phyloP scores from a whole-genome alignment of 2,888 invertebrate species.

The Chrysodeixis includens region DNA sequence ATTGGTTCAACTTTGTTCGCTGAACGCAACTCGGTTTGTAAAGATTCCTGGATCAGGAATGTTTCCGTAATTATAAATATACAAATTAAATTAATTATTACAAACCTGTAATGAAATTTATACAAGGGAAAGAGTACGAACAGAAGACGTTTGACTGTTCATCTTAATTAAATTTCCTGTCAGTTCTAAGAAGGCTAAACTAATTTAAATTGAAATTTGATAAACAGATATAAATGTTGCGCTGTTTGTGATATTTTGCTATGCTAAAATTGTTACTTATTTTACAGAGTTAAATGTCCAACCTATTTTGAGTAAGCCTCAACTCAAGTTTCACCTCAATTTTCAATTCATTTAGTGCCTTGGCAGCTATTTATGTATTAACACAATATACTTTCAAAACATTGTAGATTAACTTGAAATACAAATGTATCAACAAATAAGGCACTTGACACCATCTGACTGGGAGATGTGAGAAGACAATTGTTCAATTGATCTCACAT shows the following conservation, averaged over 20 bases:
- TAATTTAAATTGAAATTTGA: conserved; percentile 3
- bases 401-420: neutral
- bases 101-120: conserved; percentile 6
- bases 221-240: conserved; percentile 4
- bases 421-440: neutral
- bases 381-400: too few species aligned
- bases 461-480: conserved; percentile 59
- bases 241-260: neutral
- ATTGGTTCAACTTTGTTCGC: conserved; percentile 36
- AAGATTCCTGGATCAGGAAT: neutral
- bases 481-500: conserved; percentile 76
- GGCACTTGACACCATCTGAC: conserved; percentile 20
- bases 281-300: too few species aligned
- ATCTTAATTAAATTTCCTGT: conserved; percentile 4
- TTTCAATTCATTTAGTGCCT: too few species aligned
- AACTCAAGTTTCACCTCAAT: too few species aligned
- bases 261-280: neutral
- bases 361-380: too few species aligned
- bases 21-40: neutral
- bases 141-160: conserved; percentile 4
- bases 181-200: neutral
- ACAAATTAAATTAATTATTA: neutral
- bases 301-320: too few species aligned
- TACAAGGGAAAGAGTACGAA: conserved; percentile 4
- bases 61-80: neutral